A percentile compares a stretch with the other conserved stretches of the same genome.
These are phyloP conservation scores for Lordiphosa collinella DNA, from an alignment of 1,140 invertebrate genomes.

Conservation along the genomic window DNA sequence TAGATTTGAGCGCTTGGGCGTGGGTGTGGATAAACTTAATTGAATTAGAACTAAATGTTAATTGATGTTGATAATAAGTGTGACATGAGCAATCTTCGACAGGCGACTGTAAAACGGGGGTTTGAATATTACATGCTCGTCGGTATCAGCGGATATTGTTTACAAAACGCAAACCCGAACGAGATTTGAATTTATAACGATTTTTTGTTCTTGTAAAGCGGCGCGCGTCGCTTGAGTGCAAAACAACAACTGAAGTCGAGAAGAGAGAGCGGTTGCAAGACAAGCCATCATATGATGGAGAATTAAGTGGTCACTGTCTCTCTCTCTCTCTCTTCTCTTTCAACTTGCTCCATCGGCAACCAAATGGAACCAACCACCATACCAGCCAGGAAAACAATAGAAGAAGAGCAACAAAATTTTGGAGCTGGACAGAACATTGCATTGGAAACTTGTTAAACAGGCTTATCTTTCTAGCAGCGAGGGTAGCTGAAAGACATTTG, in stretches of 20 bases:
- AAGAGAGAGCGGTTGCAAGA: constrained; percentile 36
- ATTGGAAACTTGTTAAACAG: constrained; percentile 40
- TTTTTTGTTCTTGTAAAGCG: constrained; percentile 11
- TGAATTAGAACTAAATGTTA: constrained; percentile 26
- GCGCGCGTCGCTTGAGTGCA: constrained; percentile 31
- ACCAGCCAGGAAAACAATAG: constrained; percentile 42
- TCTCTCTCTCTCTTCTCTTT: constrained; percentile 1
- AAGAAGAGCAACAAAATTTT: constrained; percentile 11
- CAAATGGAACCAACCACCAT: constrained; percentile 38
- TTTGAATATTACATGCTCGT: constrained; percentile 19
- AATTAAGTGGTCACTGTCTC: not conserved
- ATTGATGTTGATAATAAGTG: constrained; percentile 2
- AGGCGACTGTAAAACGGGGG: not conserved
- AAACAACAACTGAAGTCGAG: constrained; percentile 33
- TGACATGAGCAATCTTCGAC: constrained; percentile 5
- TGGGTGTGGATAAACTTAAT: constrained; percentile 19
- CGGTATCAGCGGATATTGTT: not conserved
- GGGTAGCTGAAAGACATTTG: not conserved
- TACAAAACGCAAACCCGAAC: not conserved
- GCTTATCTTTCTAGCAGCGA: constrained; percentile 28
- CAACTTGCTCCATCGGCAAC: constrained; percentile 32
- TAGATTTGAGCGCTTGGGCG: not conserved
- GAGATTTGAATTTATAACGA: constrained; percentile 20
- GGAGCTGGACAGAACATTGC: constrained; percentile 34
- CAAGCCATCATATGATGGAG: constrained; percentile 7